Evolutionary conservation across 2,797 vertebrate genomes (phyloP).

Genomic region (Sciaenops ocellatus): DNA sequence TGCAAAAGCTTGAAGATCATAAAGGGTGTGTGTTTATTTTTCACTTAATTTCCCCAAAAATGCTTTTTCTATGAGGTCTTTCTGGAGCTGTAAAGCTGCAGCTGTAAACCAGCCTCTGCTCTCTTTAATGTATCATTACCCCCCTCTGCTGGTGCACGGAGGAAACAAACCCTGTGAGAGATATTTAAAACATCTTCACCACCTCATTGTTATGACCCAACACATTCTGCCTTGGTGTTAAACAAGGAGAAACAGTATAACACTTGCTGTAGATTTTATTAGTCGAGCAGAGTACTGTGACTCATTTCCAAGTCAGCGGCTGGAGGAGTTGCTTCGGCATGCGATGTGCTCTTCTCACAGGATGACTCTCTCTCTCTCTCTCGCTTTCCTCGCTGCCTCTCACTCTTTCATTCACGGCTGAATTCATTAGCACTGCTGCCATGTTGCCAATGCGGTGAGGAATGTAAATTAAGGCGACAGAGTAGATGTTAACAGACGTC

Average conservation of each 20-base stretch:
- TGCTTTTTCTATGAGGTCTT: conserved; percentile 44
- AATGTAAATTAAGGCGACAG: conserved; percentile 67
- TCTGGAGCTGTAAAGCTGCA: conserved; percentile 6
- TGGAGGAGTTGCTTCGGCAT: conserved; percentile 68
- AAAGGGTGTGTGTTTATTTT: conserved; percentile 66
- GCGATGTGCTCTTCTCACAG: conserved; percentile 60
- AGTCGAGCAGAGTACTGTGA: conserved; percentile 67
- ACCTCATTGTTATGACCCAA: conserved; percentile 78
- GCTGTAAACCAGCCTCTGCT: conserved; percentile 22
- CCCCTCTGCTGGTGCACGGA: conserved; percentile 76
- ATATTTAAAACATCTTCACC: conserved; percentile 75
- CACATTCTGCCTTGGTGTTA: conserved; percentile 76
- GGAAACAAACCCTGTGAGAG: conserved; percentile 32
- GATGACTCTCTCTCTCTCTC: conserved; percentile 35
- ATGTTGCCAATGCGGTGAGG: conserved; percentile 52
- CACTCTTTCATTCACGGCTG: conserved; percentile 60
- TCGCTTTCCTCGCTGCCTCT: conserved; percentile 39
- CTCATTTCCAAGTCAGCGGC: conserved; percentile 75
- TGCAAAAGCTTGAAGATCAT: conserved; percentile 61
- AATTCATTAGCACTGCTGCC: conserved; percentile 75
- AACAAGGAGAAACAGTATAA: conserved; percentile 77
- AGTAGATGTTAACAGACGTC: conserved; percentile 66
- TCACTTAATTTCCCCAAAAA: conserved; percentile 48
- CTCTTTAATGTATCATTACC: conserved; percentile 74
- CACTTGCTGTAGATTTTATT: conserved; percentile 76